Base-by-base conservation (phyloP, 2,888 invertebrate species). In the Sceliomorpha sp. region DNA sequence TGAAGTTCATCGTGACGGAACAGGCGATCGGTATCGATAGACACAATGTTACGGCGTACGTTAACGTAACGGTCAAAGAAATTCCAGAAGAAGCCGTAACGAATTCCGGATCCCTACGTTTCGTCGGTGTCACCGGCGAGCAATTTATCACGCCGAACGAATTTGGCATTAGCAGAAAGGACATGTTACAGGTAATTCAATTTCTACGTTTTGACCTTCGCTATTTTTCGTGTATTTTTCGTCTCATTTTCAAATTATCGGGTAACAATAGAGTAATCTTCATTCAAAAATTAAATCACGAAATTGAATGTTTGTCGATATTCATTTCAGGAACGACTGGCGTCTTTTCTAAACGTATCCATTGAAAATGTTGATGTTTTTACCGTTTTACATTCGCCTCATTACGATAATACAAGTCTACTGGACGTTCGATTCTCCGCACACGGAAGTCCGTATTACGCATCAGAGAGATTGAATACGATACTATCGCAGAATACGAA, bases 391-490 rank as follows among this genome's bases (percentile, higher is more conserved):
- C 91, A 92, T 75, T 93, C 94, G 9, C 91, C 91, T 0, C 92
- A 93, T 77, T 91, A 91, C 67, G 88, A 89, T 31, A 90, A 90
- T 60, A 81, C 86, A 7, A 90, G 91, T 0, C 91, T 93, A 6
- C 89, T 96, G 66, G 98, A 98, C 82, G 94, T 98, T 0, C 90
- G 98, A 73, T 98, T 95, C 85, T 95, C 98, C 0, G 98, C 96
- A 0, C 98, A 98, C 83, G 97, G 97, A 0, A 98, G 98, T 0
- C 98, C 98, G 0, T 98, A 97, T 87, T 97, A 97, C 85, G 92
- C 94, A 0, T 91, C 97, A 0, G 96, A 96, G 86, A 95, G 94
- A 82, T 90, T 98, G 5, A 96, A 99, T 79, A 95, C 96, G 3
- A 92, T 96, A 82, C 91, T 95, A n/a, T 92, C 93, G 4, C 91